Base-by-base conservation (phyloP, 2,888 invertebrate genomes). In the Tachystola acroxantha region DNA sequence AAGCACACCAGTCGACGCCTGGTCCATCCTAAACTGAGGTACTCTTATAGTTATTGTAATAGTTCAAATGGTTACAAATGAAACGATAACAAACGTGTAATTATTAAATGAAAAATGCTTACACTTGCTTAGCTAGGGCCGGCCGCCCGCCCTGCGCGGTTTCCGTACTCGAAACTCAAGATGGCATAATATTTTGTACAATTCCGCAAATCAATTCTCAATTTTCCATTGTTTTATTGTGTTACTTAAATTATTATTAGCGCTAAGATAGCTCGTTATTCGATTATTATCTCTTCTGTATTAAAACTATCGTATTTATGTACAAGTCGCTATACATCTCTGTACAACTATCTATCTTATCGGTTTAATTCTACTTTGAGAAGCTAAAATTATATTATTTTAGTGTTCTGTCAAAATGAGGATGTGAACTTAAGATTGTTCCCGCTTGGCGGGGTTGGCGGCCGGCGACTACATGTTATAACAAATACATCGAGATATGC, bases 21-120 rank as follows among this genome's bases (percentile, higher is more conserved):
- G 84, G 84, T 84, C 84, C 79, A 80, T 82, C 85, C 79, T 85
- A 79, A 84, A 80, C 82, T 80, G 85, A 86, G 84, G 78, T 85
- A 79, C 69, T 71, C 78, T 73, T 82, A 80, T 78, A 69, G n/a
- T 74, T 80, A 81, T 77, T 64, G 76, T 81, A 84, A 82, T 85
- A 84, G 76, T 82, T 84, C 10, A 58, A 81, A 81, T 78, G 78
- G 79, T 82, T 84, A 85, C 74, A 85, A 86, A 86, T 75, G 44
- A 86, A 86, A 84, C 84, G 72, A 73, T 84, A 86, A 86, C 86
- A 85, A 79, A 82, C 68, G 72, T 84, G 77, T 85, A 82, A 74
- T 16, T 81, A 75, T 65, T 61, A 86, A 86, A 82, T 73, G 63
- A 84, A 84, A 72, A 74, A 76, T 81, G 82, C 84, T 86, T 86